Percentiles rank a stretch among this genome's conserved stretches.
These are phyloP conservation scores for Rhipidura dahli DNA, from an alignment of 2,113 vertebrate genomes.

Conservation along the genomic window DNA sequence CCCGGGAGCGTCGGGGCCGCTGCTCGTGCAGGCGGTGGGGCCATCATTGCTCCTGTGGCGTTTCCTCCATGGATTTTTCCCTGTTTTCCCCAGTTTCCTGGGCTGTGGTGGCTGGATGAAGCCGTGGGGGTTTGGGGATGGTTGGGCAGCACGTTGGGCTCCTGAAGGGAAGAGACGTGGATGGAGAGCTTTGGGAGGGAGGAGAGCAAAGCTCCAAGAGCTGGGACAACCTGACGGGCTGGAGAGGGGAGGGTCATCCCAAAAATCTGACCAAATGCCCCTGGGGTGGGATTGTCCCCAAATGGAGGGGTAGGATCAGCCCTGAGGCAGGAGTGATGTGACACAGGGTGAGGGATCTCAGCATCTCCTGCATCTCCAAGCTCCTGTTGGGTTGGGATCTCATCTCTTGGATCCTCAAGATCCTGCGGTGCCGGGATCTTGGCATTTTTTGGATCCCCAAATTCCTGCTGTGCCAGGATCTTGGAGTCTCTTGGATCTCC, in stretches of 20 bases:
- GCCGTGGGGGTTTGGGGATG: background rate
- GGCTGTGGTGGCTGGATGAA: rapidly evolving
- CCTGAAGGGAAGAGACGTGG: background rate
- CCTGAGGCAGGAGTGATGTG: background rate
- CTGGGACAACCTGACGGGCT: background rate
- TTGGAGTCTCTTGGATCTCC: background rate
- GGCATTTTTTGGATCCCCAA: background rate
- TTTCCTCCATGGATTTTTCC: background rate
- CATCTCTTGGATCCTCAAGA: rapidly evolving
- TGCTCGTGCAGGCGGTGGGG: background rate
- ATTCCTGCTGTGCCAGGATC: background rate
- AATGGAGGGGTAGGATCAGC: background rate
- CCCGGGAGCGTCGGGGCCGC: background rate
- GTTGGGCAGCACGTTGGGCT: rapidly evolving
- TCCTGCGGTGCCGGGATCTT: background rate
- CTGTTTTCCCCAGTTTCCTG: rapidly evolving
- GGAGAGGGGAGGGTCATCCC: background rate
- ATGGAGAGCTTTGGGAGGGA: background rate
- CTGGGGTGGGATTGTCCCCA: background rate
- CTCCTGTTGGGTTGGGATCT: no score
- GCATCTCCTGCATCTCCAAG: background rate
- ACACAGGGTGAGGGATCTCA: background rate
- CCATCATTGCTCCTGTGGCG: background rate
- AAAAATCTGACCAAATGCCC: rapidly evolving
- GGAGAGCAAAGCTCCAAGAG: background rate